Percentiles rank a stretch among this genome's conserved stretches.
Evolutionary conservation across 2,888 invertebrate genomes (phyloP).

Genomic region (Acrobasis repandana): DNA sequence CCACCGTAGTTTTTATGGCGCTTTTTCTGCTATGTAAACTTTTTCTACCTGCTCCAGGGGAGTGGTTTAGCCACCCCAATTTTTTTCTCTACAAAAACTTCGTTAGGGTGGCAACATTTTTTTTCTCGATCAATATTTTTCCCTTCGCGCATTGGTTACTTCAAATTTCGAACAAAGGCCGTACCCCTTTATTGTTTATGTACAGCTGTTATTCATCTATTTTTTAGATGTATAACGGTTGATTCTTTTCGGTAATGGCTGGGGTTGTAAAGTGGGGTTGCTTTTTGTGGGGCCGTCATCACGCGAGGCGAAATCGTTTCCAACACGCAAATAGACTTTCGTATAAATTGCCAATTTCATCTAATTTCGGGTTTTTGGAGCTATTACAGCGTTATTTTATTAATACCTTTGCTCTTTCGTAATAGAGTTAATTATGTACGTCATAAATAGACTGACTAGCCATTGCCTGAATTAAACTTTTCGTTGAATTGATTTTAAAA

Average conservation of each 20-base stretch:
- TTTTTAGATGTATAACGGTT: constrained; percentile 75
- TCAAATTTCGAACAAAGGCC: constrained; percentile 58
- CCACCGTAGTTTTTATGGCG: constrained; percentile 41
- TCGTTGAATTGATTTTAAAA: no score
- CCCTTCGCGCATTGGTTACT: constrained; percentile 65
- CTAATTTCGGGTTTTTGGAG: constrained; percentile 7
- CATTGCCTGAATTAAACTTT: no score
- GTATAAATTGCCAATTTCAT: constrained; percentile 31
- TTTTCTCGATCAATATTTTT: constrained; percentile 73
- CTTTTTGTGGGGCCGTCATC: constrained; percentile 68
- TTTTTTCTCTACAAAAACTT: constrained; percentile 64
- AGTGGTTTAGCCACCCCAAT: constrained; percentile 72
- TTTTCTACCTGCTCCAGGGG: constrained; percentile 71
- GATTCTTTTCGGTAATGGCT: constrained; percentile 76
- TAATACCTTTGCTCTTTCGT: background rate
- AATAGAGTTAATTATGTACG: background rate
- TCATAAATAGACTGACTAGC: background rate
- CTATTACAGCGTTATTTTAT: background rate
- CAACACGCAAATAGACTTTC: constrained; percentile 61
- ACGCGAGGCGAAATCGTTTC: constrained; percentile 71
- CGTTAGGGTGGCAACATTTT: constrained; percentile 71
- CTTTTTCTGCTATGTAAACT: constrained; percentile 49
- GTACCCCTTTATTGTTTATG: constrained; percentile 62
- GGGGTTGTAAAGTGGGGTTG: constrained; percentile 66
- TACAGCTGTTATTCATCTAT: constrained; percentile 69